Evolutionary conservation across 2,888 invertebrate genomes (phyloP).

Genomic region (Ophion slaviceki): DNA sequence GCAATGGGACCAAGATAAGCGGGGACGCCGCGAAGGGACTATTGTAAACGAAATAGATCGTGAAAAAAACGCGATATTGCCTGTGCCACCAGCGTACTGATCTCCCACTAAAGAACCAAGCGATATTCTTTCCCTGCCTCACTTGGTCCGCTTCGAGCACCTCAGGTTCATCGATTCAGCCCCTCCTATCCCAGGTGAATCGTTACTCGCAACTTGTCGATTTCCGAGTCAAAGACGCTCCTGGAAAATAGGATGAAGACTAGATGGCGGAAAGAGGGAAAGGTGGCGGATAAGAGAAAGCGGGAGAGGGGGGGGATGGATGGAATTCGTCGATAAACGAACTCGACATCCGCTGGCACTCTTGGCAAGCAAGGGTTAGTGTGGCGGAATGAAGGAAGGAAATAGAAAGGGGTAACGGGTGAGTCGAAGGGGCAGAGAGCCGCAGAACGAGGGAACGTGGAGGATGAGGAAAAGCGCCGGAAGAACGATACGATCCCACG

Average conservation of each 20-base stretch:
- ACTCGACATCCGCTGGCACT: constrained; percentile 69
- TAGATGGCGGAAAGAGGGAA: constrained; percentile 58
- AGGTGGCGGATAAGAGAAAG: constrained; percentile 35
- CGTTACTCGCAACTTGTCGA: constrained; percentile 42
- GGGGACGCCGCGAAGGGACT: no score
- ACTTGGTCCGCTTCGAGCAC: neutral
- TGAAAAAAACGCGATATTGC: no score
- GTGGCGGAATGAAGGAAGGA: constrained; percentile 62
- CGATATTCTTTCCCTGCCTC: constrained; percentile 1
- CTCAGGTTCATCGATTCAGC: constrained; percentile 10
- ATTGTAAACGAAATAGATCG: no score
- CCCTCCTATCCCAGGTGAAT: neutral
- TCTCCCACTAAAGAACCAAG: neutral
- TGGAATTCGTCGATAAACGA: constrained; percentile 67
- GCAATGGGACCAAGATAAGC: no score
- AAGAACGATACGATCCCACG: constrained; percentile 66
- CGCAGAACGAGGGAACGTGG: constrained; percentile 20
- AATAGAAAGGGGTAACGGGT: constrained; percentile 32
- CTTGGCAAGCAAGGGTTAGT: constrained; percentile 69
- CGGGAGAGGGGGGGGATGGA: neutral
- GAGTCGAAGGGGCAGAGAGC: constrained; percentile 27
- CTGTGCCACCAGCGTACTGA: neutral
- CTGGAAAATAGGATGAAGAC: constrained; percentile 60
- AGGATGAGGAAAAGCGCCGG: constrained; percentile 51
- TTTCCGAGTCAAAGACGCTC: constrained; percentile 54